These are phyloP conservation scores for Tenualosa thibaudeaui DNA, from an alignment of 2,797 vertebrate species.

Conservation along the genomic window DNA sequence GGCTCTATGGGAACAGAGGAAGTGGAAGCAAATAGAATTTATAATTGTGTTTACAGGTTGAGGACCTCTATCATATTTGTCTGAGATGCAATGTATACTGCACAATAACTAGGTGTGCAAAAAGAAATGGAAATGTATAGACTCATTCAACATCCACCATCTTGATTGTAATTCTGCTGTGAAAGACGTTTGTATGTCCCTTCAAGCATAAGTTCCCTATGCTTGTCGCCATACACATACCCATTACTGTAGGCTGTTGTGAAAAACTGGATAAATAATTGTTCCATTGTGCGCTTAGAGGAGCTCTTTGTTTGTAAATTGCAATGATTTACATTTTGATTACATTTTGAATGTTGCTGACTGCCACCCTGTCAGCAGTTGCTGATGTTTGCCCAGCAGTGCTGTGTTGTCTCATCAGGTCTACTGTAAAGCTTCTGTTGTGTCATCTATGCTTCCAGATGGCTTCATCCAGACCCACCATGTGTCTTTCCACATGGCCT, in stretches of 20 bases:
- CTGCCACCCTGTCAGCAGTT: slow-evolving; percentile 22
- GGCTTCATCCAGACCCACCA: slow-evolving; percentile 29
- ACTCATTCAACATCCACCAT: neutral
- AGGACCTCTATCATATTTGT: neutral
- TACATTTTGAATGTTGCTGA: slow-evolving; percentile 35
- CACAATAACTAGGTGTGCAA: neutral
- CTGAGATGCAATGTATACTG: neutral
- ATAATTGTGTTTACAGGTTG: neutral
- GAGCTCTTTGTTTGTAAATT: slow-evolving; percentile 32
- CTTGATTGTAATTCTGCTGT: neutral
- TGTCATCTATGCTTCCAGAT: slow-evolving; percentile 27
- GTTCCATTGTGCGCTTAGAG: slow-evolving; percentile 22
- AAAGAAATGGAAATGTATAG: neutral
- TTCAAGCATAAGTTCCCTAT: neutral
- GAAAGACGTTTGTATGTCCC: neutral
- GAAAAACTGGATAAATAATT: neutral
- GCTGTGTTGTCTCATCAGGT: slow-evolving; percentile 14
- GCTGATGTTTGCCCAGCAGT: neutral
- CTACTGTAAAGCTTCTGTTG: slow-evolving; percentile 24
- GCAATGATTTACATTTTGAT: slow-evolving; percentile 53
- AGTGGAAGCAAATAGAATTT: neutral
- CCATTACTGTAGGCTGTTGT: slow-evolving; percentile 8
- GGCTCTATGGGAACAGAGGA: neutral
- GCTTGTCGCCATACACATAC: slow-evolving; percentile 8
- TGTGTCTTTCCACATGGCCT: neutral